A percentile compares a stretch with the other conserved stretches of the same genome.
These are phyloP conservation scores for Lagopus leucura DNA, from an alignment of 2,113 vertebrate genomes.

Conservation along the genomic window DNA sequence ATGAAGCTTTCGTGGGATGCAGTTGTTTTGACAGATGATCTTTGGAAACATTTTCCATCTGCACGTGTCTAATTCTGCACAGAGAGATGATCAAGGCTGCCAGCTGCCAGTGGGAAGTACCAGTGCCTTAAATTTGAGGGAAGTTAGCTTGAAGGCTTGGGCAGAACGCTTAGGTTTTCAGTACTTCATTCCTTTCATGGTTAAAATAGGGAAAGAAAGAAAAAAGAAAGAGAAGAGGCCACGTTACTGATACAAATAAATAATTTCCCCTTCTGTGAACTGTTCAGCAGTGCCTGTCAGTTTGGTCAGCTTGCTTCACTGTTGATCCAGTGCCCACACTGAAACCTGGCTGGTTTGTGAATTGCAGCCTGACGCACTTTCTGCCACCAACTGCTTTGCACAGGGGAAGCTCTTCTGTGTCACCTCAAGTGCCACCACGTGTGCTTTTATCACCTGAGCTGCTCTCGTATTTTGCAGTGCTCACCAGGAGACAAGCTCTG, in stretches of 20 bases:
- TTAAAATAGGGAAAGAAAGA: background rate
- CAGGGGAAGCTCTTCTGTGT: background rate
- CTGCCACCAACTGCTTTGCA: rapidly evolving
- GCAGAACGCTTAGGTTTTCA: background rate
- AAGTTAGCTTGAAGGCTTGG: background rate
- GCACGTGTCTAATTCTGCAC: constrained; percentile 28
- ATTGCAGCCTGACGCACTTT: background rate
- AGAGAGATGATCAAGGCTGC: constrained; percentile 1
- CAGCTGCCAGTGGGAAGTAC: background rate
- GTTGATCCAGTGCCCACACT: rapidly evolving
- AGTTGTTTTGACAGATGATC: constrained; percentile 34
- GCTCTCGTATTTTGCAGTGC: rapidly evolving
- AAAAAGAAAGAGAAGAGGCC: background rate
- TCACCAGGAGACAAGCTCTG: background rate
- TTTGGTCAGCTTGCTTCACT: background rate
- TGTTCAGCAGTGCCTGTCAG: background rate
- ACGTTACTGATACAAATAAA: background rate
- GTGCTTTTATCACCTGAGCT: background rate
- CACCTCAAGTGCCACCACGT: background rate
- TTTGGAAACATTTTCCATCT: constrained; percentile 37
- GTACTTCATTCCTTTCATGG: background rate
- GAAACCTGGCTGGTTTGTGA: rapidly evolving
- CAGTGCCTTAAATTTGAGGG: background rate
- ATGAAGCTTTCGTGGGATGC: constrained; percentile 14
- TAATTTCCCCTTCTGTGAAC: background rate